Evolutionary conservation across 2,113 vertebrate genomes (phyloP).

Genomic region (Seriola quinqueradiata): DNA sequence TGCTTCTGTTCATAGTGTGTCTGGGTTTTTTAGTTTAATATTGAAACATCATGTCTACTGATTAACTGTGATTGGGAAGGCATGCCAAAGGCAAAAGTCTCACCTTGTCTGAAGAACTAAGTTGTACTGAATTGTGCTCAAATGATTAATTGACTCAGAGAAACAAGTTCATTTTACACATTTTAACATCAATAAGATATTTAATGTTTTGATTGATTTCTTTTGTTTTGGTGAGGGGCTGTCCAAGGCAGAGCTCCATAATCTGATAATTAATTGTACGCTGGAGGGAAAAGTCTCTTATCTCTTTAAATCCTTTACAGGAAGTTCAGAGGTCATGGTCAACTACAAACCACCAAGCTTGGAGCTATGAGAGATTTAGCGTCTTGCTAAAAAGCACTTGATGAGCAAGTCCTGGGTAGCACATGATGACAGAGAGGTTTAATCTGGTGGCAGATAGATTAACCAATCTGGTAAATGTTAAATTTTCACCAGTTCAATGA

Average conservation of each 20-base stretch:
- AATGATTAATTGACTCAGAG: neutral
- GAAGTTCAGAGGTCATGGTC: slow-evolving; percentile 21
- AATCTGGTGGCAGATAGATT: neutral
- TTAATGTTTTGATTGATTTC: neutral
- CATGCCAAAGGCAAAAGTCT: neutral
- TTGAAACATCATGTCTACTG: neutral
- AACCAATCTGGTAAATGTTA: slow-evolving; percentile 24
- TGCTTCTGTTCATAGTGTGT: neutral
- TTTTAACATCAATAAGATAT: neutral
- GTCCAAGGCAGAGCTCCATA: neutral
- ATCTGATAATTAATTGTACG: slow-evolving; percentile 15
- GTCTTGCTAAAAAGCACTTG: neutral
- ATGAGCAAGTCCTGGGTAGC: neutral
- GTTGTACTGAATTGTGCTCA: neutral
- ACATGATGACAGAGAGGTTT: neutral
- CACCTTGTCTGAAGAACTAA: neutral
- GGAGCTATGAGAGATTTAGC: neutral
- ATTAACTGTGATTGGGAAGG: slow-evolving; percentile 16
- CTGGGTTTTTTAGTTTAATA: neutral
- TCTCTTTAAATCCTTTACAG: neutral
- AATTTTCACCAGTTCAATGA: neutral
- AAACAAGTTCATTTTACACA: neutral
- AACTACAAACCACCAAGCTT: neutral
- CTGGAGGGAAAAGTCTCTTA: neutral
- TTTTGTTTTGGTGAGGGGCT: neutral